Evolutionary conservation across 2,888 invertebrate species (phyloP).

Genomic region (Merodon equestris): DNA sequence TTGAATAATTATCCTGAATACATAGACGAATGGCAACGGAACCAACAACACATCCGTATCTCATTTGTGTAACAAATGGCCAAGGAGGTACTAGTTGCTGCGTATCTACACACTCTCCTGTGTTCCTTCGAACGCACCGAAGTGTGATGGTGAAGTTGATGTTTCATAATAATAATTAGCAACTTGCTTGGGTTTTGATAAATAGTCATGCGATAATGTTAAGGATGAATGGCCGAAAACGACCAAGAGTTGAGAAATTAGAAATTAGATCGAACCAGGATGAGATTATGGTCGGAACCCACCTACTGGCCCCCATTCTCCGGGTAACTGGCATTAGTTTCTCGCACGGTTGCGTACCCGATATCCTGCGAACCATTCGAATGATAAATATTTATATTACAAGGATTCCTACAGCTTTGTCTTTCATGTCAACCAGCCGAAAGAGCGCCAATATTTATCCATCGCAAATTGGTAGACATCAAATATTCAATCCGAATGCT

Average conservation of each 20-base stretch:
- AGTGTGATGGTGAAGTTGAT: conserved; percentile 40
- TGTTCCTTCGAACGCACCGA: conserved; percentile 13
- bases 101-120: conserved; percentile 3
- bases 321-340: conserved; percentile 31
- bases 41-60: conserved; percentile 12
- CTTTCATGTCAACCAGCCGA: conserved; percentile 61
- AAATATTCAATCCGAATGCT: conserved; percentile 47
- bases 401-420: conserved; percentile 30
- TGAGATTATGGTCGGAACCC: not conserved
- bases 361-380: conserved; percentile 44
- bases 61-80: conserved; percentile 35
- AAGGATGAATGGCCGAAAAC: conserved; percentile 24
- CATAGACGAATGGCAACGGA: too few relatives aligned
- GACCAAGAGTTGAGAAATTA: not conserved
- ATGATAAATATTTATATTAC: conserved; percentile 54
- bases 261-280: too few relatives aligned
- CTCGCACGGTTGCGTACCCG: conserved; percentile 44
- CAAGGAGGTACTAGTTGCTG: conserved; percentile 20
- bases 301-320: not conserved
- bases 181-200: conserved; percentile 44
- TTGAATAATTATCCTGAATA: conserved; percentile 46
- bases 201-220: conserved; percentile 39
- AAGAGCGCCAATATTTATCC: conserved; percentile 62
- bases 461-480: conserved; percentile 61
- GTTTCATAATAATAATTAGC: conserved; percentile 28